Conservation (phyloP, 2,888 invertebrate genomes). For the Germaria angustata region DNA sequence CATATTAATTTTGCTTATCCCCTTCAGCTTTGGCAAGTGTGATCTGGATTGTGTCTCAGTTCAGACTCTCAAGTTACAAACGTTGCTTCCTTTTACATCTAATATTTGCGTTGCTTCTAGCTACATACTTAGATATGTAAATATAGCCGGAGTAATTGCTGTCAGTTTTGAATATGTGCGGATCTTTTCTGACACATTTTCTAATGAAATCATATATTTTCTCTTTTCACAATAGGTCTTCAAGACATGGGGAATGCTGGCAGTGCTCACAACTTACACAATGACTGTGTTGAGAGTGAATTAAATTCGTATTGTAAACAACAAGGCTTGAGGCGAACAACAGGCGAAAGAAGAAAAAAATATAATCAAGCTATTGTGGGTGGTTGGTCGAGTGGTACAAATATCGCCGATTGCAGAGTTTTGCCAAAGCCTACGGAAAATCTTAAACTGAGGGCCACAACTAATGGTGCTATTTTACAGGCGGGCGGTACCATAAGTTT, state of each 20-base stretch:
- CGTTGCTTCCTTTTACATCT: too few species aligned
- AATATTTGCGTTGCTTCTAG: too few species aligned
- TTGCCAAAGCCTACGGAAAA: conserved; percentile 85
- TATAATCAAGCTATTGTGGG: conserved; percentile 29
- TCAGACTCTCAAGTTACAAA: too few species aligned
- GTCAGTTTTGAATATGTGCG: too few species aligned
- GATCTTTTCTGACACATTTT: too few species aligned
- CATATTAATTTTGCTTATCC: too few species aligned
- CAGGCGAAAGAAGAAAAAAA: conserved; percentile 23
- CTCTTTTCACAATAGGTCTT: not conserved
- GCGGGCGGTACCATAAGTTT: conserved; percentile 92
- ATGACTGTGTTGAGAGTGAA: conserved; percentile 68
- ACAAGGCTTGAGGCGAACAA: conserved; percentile 65
- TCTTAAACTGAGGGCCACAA: conserved; percentile 85
- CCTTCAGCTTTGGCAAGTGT: too few species aligned
- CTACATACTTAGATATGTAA: too few species aligned
- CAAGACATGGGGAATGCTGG: conserved; percentile 75
- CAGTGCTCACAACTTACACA: conserved; percentile 72
- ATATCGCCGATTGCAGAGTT: conserved; percentile 81
- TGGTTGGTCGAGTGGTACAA: conserved; percentile 31
- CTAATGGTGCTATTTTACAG: conserved; percentile 90
- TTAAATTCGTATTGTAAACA: conserved; percentile 69
- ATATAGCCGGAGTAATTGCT: too few species aligned
- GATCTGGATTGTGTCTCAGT: too few species aligned
- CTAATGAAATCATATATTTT: too few species aligned